Percentiles rank a stretch among this genome's conserved stretches.
Evolutionary conservation across 2,797 vertebrate species (phyloP).

Genomic region (Brotula barbata): DNA sequence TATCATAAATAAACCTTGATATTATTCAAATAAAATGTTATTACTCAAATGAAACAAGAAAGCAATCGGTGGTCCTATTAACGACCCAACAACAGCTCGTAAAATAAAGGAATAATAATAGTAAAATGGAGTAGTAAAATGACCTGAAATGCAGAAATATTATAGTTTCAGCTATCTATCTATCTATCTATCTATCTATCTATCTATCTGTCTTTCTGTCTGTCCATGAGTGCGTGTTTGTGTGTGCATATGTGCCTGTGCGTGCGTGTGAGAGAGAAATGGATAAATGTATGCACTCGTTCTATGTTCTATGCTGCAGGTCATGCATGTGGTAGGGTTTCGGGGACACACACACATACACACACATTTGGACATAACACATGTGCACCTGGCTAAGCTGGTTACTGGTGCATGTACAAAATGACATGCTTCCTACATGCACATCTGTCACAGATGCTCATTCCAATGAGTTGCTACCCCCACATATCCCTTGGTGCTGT

Average conservation of each 20-base stretch:
- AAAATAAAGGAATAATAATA: too few species aligned
- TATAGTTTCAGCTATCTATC: too few species aligned
- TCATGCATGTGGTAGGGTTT: slow-evolving; percentile 46
- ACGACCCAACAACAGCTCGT: too few species aligned
- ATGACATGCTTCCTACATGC: slow-evolving; percentile 54
- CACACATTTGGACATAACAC: slow-evolving; percentile 26
- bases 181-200: too few species aligned
- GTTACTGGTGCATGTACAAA: slow-evolving; percentile 56
- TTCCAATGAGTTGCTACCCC: slow-evolving; percentile 25
- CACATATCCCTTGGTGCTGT: neutral
- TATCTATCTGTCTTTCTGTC: too few species aligned
- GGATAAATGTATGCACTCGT: neutral
- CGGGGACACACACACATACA: slow-evolving; percentile 16
- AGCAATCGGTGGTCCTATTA: too few species aligned
- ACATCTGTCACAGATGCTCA: slow-evolving; percentile 63
- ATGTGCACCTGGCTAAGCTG: slow-evolving; percentile 62
- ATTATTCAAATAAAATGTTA: neutral
- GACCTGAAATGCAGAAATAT: too few species aligned
- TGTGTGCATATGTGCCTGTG: neutral
- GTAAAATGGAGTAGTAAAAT: too few species aligned
- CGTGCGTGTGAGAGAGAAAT: neutral
- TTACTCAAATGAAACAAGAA: neutral
- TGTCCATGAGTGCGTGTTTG: neutral
- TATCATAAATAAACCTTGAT: neutral
- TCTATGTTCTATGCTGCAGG: slow-evolving; percentile 6